Evolutionary conservation across 2,797 vertebrate species (phyloP).

Genomic region (Falco berigora): DNA sequence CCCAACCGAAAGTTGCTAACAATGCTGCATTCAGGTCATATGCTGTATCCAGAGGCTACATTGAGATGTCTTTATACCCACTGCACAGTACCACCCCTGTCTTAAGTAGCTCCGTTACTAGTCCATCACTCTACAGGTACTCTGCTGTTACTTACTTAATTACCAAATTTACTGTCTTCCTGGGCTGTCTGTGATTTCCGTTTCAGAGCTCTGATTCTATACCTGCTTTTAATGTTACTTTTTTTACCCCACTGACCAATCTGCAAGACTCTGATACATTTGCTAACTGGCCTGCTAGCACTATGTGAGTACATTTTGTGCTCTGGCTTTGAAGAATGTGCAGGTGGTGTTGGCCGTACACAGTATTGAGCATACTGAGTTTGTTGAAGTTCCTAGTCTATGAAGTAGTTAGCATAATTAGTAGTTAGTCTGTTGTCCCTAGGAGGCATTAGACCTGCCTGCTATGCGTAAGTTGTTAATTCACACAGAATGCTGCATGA

Average conservation of each 20-base stretch:
- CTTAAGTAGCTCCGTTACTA: not conserved
- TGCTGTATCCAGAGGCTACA: accelerated
- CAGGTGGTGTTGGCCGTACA: not conserved
- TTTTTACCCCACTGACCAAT: not conserved
- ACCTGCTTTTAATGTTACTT: not conserved
- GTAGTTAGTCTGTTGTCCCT: not conserved
- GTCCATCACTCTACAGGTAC: too few relatives aligned
- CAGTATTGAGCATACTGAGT: not conserved
- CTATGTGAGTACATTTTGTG: not conserved
- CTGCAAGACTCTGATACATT: accelerated
- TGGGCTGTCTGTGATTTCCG: not conserved
- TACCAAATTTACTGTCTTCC: not conserved
- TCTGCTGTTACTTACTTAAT: not conserved
- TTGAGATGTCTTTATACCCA: not conserved
- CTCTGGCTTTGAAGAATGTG: not conserved
- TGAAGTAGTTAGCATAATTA: not conserved
- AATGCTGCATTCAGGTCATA: accelerated
- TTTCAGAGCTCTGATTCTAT: not conserved
- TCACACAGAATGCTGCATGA: accelerated
- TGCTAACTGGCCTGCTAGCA: not conserved
- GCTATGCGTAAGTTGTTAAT: not conserved
- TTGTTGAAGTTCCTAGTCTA: not conserved
- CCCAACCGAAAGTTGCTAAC: too few relatives aligned
- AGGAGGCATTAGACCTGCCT: not conserved
- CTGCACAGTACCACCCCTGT: not conserved